Conservation (phyloP, 2,113 vertebrate species). For the Serilophus lunatus region DNA sequence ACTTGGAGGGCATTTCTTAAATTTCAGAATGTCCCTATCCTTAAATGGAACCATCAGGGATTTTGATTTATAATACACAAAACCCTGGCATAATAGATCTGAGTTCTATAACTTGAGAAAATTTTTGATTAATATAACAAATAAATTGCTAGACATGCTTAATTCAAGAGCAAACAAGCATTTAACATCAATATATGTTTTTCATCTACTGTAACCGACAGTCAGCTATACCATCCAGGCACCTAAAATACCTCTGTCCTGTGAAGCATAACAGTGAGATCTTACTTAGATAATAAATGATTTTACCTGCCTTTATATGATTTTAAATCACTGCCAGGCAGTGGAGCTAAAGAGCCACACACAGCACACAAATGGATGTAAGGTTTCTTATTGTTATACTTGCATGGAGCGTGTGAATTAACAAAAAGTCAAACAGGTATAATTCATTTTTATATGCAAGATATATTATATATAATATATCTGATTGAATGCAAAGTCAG, state of each 20-base stretch:
- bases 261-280: not conserved
- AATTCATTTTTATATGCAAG: constrained; percentile 5
- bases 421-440: not conserved
- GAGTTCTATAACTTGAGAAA: not conserved
- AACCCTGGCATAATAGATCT: not conserved
- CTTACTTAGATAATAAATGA: not conserved
- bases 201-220: not conserved
- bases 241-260: not conserved
- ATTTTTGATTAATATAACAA: not conserved
- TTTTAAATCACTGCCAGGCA: constrained; percentile 63
- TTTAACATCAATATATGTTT: not conserved
- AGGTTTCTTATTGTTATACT: not conserved
- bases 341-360: constrained; percentile 73
- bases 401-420: not conserved
- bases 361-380: not conserved
- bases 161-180: not conserved
- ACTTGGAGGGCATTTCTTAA: not conserved
- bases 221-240: not conserved
- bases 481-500: constrained; percentile 1
- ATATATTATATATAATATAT: not conserved
- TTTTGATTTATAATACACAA: not conserved
- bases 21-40: not conserved
- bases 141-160: not conserved
- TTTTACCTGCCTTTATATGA: not conserved
- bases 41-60: not conserved